phyloP scores from a whole-genome alignment of 2,888 invertebrate genomes.

The Lepidonotus clava region DNA sequence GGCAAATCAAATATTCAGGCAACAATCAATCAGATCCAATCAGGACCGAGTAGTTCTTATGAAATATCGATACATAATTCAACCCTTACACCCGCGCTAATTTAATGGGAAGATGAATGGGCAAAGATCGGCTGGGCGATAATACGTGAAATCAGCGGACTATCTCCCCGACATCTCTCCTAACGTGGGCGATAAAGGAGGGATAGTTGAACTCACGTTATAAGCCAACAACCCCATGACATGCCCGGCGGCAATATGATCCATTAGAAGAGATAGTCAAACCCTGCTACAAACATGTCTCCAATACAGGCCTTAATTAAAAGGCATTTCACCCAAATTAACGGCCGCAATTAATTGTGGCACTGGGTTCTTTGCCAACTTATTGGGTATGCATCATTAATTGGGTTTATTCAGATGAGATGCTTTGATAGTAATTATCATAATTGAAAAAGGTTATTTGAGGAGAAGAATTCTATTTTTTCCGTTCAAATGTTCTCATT shows the following conservation, averaged over 20 bases:
- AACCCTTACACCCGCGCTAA: constrained; percentile 26
- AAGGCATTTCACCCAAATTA: constrained; percentile 28
- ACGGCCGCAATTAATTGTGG: too few species aligned
- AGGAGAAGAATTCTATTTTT: too few species aligned
- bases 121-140: constrained; percentile 31
- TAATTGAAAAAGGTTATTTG: too few species aligned
- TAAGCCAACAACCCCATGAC: neutral
- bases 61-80: constrained; percentile 52
- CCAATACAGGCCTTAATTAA: neutral
- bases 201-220: neutral
- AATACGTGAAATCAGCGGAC: constrained; percentile 8
- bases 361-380: too few species aligned
- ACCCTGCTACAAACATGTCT: neutral
- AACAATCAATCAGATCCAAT: constrained; percentile 47
- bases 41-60: constrained; percentile 45
- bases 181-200: constrained; percentile 27
- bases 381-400: too few species aligned
- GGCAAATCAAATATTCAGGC: constrained; percentile 43
- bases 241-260: constrained; percentile 9
- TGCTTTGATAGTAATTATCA: too few species aligned
- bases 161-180: constrained; percentile 26
- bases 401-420: too few species aligned
- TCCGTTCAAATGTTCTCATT: too few species aligned
- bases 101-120: constrained; percentile 53
- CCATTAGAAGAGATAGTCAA: constrained; percentile 20